Evolutionary conservation across 2,113 vertebrate species (phyloP).

Genomic region (Lipophrys pholis): DNA sequence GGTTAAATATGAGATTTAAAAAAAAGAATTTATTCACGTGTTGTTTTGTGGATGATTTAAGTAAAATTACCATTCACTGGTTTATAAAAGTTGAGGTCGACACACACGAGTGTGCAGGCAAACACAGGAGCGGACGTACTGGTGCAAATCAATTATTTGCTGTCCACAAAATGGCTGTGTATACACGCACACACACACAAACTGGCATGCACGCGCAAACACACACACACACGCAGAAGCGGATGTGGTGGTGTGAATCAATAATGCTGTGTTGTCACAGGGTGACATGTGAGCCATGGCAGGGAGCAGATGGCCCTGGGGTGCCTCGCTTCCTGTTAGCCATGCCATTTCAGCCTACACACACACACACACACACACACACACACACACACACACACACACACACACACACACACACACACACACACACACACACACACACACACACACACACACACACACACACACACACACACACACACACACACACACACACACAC

Average conservation of each 20-base stretch:
- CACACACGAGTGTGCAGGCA: slow-evolving; percentile 38
- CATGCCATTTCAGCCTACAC: slow-evolving; percentile 56
- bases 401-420: slow-evolving; percentile 26
- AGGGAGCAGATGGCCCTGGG: slow-evolving; percentile 83
- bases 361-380: slow-evolving; percentile 32
- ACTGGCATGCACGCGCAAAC: slow-evolving; percentile 20
- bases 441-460: slow-evolving; percentile 26
- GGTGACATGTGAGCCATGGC: slow-evolving; percentile 88
- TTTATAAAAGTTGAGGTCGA: slow-evolving; percentile 33
- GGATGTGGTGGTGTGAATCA: slow-evolving; percentile 83
- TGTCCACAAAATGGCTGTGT: slow-evolving; percentile 71
- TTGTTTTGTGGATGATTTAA: slow-evolving; percentile 8
- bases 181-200: slow-evolving; percentile 54
- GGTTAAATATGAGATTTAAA: too few relatives aligned
- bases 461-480: slow-evolving; percentile 30
- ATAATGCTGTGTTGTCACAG: slow-evolving; percentile 84
- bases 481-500: slow-evolving; percentile 27
- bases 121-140: slow-evolving; percentile 77
- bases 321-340: slow-evolving; percentile 78
- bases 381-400: slow-evolving; percentile 26
- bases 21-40: too few relatives aligned
- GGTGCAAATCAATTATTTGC: slow-evolving; percentile 80
- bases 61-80: slow-evolving; percentile 17
- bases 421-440: slow-evolving; percentile 18
- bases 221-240: slow-evolving; percentile 68